These are phyloP conservation scores for Drosophila merina DNA, from an alignment of 2,888 invertebrate genomes.

Conservation along the genomic window DNA sequence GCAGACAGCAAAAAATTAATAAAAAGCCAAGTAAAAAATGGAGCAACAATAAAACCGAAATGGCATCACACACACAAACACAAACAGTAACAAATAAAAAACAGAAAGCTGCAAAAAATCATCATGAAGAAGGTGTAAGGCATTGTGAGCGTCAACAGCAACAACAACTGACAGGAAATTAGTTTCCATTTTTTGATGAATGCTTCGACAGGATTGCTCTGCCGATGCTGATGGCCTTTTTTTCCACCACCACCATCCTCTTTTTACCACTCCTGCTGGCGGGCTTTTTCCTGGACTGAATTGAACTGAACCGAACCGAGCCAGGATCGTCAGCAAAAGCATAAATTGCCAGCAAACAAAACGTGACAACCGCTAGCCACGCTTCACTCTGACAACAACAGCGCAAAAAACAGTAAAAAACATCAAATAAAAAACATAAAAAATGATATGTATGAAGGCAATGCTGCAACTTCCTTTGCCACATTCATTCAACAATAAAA, in stretches of 20 bases:
- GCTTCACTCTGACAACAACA: conserved; percentile 63
- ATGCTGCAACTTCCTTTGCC: conserved; percentile 72
- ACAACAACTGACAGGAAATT: conserved; percentile 83
- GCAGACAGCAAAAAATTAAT: conserved; percentile 79
- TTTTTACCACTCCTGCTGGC: conserved; percentile 41
- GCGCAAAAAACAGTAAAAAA: conserved; percentile 22
- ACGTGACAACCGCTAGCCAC: conserved; percentile 80
- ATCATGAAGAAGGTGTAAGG: conserved; percentile 72
- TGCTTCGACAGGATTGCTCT: conserved; percentile 82
- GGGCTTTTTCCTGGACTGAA: conserved; percentile 21
- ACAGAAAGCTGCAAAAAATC: conserved; percentile 42
- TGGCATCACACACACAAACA: conserved; percentile 43
- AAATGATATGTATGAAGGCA: conserved; percentile 43
- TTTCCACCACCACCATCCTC: conserved; percentile 29
- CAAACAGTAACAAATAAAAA: conserved; percentile 22
- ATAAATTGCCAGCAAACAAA: conserved; percentile 74
- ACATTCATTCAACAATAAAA: conserved; percentile 73
- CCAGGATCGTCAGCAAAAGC: conserved; percentile 72
- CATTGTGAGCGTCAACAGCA: conserved; percentile 73
- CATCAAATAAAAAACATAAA: conserved; percentile 28
- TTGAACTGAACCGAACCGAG: conserved; percentile 26
- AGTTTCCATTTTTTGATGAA: conserved; percentile 84
- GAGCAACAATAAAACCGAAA: conserved; percentile 78
- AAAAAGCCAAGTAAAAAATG: conserved; percentile 75
- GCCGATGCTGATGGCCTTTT: conserved; percentile 58